Evolutionary conservation across 2,113 vertebrate species (phyloP).

Genomic region (Anarrhichthys ocellatus): DNA sequence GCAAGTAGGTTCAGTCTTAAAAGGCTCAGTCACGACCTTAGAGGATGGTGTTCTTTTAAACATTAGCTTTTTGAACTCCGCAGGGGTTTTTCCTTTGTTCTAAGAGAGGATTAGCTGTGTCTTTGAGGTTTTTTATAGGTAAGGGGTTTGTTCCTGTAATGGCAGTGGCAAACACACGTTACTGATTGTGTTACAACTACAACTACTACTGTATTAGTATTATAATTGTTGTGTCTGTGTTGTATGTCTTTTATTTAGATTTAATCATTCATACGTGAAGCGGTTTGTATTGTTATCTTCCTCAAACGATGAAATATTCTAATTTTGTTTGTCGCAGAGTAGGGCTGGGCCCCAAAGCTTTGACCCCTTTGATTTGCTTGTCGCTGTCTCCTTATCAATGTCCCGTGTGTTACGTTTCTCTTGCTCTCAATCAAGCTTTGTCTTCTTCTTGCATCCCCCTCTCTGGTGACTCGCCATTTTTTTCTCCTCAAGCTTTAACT

Average conservation of each 20-base stretch:
- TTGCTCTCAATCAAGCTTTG: constrained; percentile 48
- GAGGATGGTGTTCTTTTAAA: not conserved
- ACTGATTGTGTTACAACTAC: not conserved
- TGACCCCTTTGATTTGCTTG: constrained; percentile 64
- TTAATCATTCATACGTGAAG: not conserved
- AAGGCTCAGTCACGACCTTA: not conserved
- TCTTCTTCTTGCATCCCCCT: constrained; percentile 41
- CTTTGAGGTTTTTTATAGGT: not conserved
- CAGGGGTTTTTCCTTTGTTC: not conserved
- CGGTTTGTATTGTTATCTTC: not conserved
- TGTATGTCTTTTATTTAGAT: constrained; percentile 26
- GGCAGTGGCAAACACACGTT: not conserved
- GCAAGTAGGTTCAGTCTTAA: not conserved
- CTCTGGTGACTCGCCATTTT: constrained; percentile 34
- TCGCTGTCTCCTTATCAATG: constrained; percentile 73
- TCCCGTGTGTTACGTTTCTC: constrained; percentile 58
- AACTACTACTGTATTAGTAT: not conserved
- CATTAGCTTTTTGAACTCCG: not conserved
- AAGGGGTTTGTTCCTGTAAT: not conserved
- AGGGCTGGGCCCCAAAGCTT: constrained; percentile 69
- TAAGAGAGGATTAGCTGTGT: not conserved
- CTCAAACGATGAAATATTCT: not conserved
- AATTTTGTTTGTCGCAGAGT: constrained; percentile 25
- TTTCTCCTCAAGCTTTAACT: constrained; percentile 14
- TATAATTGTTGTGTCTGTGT: constrained; percentile 26